Evolutionary conservation across 2,113 vertebrate genomes (phyloP).

Genomic region (Nesospiza acunhae): DNA sequence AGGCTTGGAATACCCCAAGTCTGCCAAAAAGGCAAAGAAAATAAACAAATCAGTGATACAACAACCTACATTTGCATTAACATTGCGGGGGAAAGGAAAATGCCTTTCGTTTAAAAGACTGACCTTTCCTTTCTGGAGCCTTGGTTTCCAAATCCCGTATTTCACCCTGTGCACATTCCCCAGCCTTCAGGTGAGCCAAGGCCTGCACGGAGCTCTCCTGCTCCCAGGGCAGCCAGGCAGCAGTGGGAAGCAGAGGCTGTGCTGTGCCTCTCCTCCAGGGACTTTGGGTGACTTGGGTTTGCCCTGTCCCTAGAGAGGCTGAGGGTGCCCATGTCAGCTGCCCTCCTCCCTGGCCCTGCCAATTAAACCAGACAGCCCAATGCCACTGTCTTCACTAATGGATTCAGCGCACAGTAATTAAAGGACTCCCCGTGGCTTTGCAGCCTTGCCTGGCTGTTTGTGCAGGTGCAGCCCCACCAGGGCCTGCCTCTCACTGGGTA

Average conservation of each 20-base stretch:
- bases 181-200: neutral
- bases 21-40: neutral
- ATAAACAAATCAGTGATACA: neutral
- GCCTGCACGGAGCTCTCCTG: fast-evolving
- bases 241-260: fast-evolving
- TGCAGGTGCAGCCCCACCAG: neutral
- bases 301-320: neutral
- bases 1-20: neutral
- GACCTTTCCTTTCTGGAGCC: neutral
- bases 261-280: neutral
- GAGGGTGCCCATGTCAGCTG: neutral
- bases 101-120: neutral
- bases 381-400: neutral
- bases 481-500: neutral
- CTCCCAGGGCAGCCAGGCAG: neutral
- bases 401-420: conserved; percentile 13
- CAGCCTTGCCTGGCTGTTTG: neutral
- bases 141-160: neutral
- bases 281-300: neutral
- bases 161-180: neutral
- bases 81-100: neutral
- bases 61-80: neutral
- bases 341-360: neutral
- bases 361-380: conserved; percentile 19
- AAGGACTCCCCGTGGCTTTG: neutral